Base-by-base conservation (phyloP, 1,140 invertebrate genomes). In the Achroia grisella region DNA sequence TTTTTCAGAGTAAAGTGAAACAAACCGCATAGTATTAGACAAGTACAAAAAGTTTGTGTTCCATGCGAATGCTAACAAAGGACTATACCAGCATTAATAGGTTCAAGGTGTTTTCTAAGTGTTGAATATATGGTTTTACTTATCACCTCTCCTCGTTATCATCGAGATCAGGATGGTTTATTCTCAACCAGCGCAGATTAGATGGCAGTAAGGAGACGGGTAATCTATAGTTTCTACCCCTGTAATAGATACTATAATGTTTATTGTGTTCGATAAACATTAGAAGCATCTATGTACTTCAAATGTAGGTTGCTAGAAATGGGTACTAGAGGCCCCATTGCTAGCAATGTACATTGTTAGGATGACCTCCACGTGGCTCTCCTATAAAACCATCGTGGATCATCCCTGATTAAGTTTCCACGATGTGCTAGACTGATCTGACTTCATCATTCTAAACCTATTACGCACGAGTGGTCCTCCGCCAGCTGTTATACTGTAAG, bases 171-270 rank as follows among this genome's bases (percentile, higher is more conserved):
- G 60, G 48, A 47, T 62, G 62, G 39, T 62, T 61, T 46, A 76
- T 56, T 76, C 70, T 80, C 71, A 82, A 76, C 71, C 76, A 79
- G 49, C 69, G 62, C 59, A 79, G 69, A 53, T 77, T 82, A 48
- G 64, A 61, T 58, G 75, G 78, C 54, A 82, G 63, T 80, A 82
- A 78, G 36, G 78, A 82, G 53, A 82, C 75, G 28, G 75, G 75
- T 61, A 79, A 58, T 51, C 75, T 66, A 67, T 69, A 76, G 44
- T 79, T 70, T 67, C 71, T 79, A 54, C 68, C 57, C 78, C 78
- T 79, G 73, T 39, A 78, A 79, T 67, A 62, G 64, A 75, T 51
- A 62, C 48, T 57, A 44, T 41, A 49, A 44, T 60, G 44, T 44
- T 45, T 39, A 57, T 37, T 47, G 43, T 56, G 48, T 15, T 23